Conservation (phyloP, 2,888 invertebrate species). For the Bellardia pandia region DNA sequence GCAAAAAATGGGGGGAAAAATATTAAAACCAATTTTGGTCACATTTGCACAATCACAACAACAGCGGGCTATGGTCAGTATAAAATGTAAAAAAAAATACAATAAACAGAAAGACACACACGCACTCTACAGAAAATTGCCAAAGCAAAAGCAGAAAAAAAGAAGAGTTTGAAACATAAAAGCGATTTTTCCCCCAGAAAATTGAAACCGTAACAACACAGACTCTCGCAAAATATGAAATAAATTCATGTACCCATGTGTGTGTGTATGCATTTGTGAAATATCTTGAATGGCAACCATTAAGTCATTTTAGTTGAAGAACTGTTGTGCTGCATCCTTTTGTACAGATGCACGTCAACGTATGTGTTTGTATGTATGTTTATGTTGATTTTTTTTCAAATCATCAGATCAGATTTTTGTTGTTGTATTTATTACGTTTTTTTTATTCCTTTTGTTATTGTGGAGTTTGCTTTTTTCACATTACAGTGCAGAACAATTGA, state of each 20-base stretch:
- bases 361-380: background rate
- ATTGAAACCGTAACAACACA: constrained; percentile 49
- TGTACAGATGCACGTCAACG: background rate
- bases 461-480: background rate
- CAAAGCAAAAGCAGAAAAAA: background rate
- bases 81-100: constrained; percentile 7
- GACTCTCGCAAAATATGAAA: background rate
- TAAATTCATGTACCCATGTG: background rate
- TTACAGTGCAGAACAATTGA: background rate
- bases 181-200: constrained; percentile 36
- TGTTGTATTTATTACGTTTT: constrained; percentile 25
- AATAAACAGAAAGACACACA: constrained; percentile 9
- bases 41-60: constrained; percentile 61
- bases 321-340: background rate
- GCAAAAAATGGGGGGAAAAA: constrained; percentile 3
- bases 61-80: constrained; percentile 11
- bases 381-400: constrained; percentile 24
- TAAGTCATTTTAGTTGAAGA: constrained; percentile 45
- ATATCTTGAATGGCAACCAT: constrained; percentile 36
- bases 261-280: constrained; percentile 12
- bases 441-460: background rate
- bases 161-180: constrained; percentile 24
- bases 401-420: constrained; percentile 30
- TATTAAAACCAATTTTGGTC: constrained; percentile 70
- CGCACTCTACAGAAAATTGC: background rate